Percentiles rank a stretch among this genome's conserved stretches.
phyloP scores from a whole-genome alignment of 2,888 invertebrate species.

The Dynastes maya region DNA sequence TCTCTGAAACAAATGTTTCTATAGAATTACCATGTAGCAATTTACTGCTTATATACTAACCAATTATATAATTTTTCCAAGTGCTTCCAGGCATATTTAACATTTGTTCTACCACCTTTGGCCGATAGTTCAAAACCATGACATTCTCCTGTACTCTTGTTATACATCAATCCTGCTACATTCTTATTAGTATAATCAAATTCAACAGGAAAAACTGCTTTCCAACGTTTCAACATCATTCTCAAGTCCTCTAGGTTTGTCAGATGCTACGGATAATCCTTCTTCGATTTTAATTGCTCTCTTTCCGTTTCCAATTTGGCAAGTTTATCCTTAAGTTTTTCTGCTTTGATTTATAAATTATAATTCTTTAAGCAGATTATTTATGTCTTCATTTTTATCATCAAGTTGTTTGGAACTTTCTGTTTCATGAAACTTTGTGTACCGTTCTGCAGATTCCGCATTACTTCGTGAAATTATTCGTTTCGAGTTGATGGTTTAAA shows the following conservation, averaged over 20 bases:
- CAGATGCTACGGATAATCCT: not conserved
- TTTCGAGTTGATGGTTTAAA: not conserved
- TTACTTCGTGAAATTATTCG: not conserved
- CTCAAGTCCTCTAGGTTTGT: not conserved
- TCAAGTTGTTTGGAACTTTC: not conserved
- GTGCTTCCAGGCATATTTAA: constrained; percentile 3
- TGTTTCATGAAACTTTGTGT: not conserved
- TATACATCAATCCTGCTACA: constrained; percentile 2
- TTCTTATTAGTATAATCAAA: constrained; percentile 9
- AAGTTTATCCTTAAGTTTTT: not conserved
- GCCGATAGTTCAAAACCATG: not conserved
- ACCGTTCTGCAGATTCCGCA: not conserved
- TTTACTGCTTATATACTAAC: not conserved
- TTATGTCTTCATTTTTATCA: not conserved
- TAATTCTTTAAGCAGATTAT: not conserved
- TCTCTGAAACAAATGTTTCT: no score
- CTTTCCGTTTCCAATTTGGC: not conserved
- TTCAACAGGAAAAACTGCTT: not conserved
- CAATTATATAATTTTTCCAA: not conserved
- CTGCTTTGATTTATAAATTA: not conserved
- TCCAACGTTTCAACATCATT: not conserved
- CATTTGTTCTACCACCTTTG: not conserved
- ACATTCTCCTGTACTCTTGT: not conserved
- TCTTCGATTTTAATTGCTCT: not conserved
- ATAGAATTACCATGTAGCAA: no score